Conservation (phyloP, 2,797 vertebrate genomes). For the Rachycentron canadum region DNA sequence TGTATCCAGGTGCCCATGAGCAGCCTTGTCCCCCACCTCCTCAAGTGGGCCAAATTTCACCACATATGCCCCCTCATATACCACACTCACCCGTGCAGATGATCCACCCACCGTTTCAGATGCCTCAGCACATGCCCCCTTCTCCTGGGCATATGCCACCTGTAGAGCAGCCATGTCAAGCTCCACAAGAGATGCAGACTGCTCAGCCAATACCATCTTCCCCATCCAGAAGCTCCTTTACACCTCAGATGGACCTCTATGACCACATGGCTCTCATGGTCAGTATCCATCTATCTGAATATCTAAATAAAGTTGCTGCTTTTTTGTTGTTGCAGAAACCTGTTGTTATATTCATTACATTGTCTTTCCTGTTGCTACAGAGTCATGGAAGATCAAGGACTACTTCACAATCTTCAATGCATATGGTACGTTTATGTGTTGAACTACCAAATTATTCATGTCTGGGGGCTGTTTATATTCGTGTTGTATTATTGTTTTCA, state of each 20-base stretch:
- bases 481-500: background rate
- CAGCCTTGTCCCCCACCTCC: constrained; percentile 49
- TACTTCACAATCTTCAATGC: constrained; percentile 89
- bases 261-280: constrained; percentile 89
- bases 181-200: constrained; percentile 52
- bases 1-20: constrained; percentile 76
- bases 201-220: constrained; percentile 60
- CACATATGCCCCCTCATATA: constrained; percentile 73
- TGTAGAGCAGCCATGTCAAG: constrained; percentile 37
- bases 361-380: constrained; percentile 66
- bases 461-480: background rate
- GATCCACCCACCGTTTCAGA: constrained; percentile 56
- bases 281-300: constrained; percentile 37
- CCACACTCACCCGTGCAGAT: constrained; percentile 74
- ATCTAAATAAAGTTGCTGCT: background rate
- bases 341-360: background rate
- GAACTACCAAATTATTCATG: rapidly evolving
- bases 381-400: constrained; percentile 86
- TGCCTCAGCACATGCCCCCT: constrained; percentile 74
- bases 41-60: constrained; percentile 70
- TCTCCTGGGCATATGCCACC: constrained; percentile 75
- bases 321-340: background rate
- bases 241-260: constrained; percentile 90
- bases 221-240: constrained; percentile 74
- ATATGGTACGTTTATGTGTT: constrained; percentile 79